phyloP scores from a whole-genome alignment of 2,113 vertebrate species.

The Sander vitreus region DNA sequence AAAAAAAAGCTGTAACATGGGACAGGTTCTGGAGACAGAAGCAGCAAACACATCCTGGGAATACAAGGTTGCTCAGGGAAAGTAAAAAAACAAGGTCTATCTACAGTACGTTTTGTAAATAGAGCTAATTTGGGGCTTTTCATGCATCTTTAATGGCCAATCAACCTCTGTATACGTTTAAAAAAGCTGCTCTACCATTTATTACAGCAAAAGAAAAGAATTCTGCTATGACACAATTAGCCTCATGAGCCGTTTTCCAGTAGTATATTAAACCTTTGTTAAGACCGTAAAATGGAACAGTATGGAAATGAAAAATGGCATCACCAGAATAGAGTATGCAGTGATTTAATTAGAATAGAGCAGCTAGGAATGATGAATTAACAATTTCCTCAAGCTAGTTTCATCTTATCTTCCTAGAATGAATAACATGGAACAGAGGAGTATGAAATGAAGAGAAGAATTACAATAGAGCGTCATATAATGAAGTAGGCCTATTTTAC shows the following conservation, averaged over 20 bases:
- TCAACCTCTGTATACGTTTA: background rate
- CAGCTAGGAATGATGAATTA: constrained; percentile 53
- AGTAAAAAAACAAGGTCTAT: background rate
- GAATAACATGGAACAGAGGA: constrained; percentile 32
- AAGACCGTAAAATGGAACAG: constrained; percentile 8
- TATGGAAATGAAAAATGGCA: constrained; percentile 25
- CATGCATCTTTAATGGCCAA: constrained; percentile 25
- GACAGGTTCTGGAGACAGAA: background rate
- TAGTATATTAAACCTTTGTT: constrained; percentile 38
- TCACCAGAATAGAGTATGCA: constrained; percentile 36
- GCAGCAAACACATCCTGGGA: background rate
- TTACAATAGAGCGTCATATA: constrained; percentile 11
- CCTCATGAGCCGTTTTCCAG: constrained; percentile 13
- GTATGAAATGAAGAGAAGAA: constrained; percentile 34
- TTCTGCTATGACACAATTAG: constrained; percentile 23
- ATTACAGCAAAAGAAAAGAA: constrained; percentile 3
- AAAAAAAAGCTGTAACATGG: background rate
- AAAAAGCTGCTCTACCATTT: constrained; percentile 11
- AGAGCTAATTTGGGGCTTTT: background rate
- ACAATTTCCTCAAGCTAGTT: constrained; percentile 57
- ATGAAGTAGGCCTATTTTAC: constrained; percentile 38
- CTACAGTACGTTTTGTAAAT: background rate
- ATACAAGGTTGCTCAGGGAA: background rate
- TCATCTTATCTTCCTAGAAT: constrained; percentile 52
- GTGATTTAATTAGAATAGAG: constrained; percentile 64